Conservation (phyloP, 1,140 invertebrate species). For the Rhopalosiphum maidis region DNA sequence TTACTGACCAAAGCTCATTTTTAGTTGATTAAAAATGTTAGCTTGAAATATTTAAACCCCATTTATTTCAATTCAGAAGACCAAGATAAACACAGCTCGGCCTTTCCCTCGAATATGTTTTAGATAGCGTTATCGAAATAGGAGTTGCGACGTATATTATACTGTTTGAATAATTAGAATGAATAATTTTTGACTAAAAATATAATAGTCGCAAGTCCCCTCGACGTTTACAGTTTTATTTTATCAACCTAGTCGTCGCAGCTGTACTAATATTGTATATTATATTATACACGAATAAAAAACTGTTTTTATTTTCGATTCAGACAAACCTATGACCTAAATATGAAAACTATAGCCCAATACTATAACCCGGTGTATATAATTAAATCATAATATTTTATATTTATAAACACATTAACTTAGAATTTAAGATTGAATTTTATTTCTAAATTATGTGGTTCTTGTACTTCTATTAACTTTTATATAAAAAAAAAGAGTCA, state of each 20-base stretch:
- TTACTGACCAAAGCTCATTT: not conserved
- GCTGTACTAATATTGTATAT: not conserved
- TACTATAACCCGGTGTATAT: not conserved
- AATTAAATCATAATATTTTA: not conserved
- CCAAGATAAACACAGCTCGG: not conserved
- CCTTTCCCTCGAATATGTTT: not conserved
- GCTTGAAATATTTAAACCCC: not conserved
- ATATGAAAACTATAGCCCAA: not conserved
- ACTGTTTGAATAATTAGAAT: not conserved
- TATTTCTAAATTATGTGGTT: constrained; percentile 1
- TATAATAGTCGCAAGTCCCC: too few species aligned
- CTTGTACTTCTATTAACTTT: not conserved
- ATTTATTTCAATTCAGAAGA: not conserved
- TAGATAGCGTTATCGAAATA: not conserved
- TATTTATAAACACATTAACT: not conserved
- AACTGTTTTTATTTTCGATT: not conserved
- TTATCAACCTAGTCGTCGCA: not conserved
- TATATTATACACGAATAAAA: not conserved
- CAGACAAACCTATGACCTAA: not conserved
- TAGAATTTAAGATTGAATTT: not conserved
- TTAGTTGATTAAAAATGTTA: not conserved
- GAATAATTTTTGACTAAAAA: not conserved
- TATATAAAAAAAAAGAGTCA: not conserved
- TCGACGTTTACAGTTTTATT: not conserved
- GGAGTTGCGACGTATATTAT: not conserved